phyloP scores from a whole-genome alignment of 2,888 invertebrate species.

The Agriopis leucophaearia region DNA sequence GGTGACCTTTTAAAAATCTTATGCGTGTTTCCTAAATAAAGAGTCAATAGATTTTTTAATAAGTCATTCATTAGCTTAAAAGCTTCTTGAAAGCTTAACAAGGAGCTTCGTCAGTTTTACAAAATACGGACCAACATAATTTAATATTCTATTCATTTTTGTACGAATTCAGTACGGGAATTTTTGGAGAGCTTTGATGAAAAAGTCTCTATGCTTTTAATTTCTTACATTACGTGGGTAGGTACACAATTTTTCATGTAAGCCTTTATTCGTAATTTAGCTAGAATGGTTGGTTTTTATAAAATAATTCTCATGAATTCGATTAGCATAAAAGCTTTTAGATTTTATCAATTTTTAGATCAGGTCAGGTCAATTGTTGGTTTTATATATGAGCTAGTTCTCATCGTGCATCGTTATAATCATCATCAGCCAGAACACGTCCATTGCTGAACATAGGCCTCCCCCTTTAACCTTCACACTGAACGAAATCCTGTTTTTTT shows the following conservation, averaged over 20 bases:
- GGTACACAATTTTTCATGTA: slow-evolving; percentile 50
- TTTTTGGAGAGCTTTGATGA: slow-evolving; percentile 69
- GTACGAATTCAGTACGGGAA: slow-evolving; percentile 78
- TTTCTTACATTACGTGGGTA: slow-evolving; percentile 48
- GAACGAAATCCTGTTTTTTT: no score
- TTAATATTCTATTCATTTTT: slow-evolving; percentile 84
- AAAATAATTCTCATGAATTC: background rate
- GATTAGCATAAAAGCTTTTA: slow-evolving; percentile 1
- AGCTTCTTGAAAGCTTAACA: slow-evolving; percentile 84
- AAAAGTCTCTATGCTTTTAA: slow-evolving; percentile 58
- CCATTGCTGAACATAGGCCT: no score
- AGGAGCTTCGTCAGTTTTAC: slow-evolving; percentile 83
- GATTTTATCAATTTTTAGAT: background rate
- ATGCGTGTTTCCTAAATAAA: slow-evolving; percentile 51
- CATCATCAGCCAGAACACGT: no score
- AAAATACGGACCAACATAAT: slow-evolving; percentile 83
- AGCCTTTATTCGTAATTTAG: slow-evolving; percentile 43
- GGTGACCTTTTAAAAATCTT: slow-evolving; percentile 4
- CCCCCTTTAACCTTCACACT: no score
- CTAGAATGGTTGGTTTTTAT: slow-evolving; percentile 26
- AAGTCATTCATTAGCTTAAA: slow-evolving; percentile 85
- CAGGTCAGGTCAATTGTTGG: no score
- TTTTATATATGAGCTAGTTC: no score
- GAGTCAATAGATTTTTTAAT: slow-evolving; percentile 79
- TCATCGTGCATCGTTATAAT: no score